A percentile compares a stretch with the other conserved stretches of the same genome.
These are phyloP conservation scores for Sebastes alutus DNA, from an alignment of 2,797 vertebrate genomes.

Conservation along the genomic window DNA sequence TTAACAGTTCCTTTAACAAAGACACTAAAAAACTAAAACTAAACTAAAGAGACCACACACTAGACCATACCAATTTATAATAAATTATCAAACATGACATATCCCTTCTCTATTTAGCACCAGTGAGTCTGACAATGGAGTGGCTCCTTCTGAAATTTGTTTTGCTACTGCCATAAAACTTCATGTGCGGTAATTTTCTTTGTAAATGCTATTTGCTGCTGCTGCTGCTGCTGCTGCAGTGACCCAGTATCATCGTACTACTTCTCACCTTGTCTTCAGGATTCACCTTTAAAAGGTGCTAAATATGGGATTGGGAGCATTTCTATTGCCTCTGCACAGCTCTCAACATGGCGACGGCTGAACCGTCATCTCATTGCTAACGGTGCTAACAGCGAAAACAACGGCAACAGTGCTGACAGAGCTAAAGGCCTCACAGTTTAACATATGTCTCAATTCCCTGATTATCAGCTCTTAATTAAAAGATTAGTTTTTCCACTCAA, in stretches of 20 bases:
- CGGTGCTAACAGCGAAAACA: too few species aligned
- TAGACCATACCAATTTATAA: slow-evolving; percentile 26
- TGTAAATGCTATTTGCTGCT: not conserved
- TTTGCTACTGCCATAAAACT: not conserved
- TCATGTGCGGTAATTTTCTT: not conserved
- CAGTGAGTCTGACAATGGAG: slow-evolving; percentile 8
- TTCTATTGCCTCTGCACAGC: too few species aligned
- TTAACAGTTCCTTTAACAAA: slow-evolving; percentile 37
- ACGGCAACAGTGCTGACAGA: too few species aligned
- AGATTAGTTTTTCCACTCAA: too few species aligned
- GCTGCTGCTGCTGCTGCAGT: not conserved
- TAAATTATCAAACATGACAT: slow-evolving; percentile 24
- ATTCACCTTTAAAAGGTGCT: not conserved
- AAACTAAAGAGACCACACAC: slow-evolving; percentile 27
- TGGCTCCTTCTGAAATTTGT: slow-evolving; percentile 9
- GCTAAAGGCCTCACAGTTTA: too few species aligned
- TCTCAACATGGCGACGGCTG: too few species aligned
- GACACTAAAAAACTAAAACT: not conserved
- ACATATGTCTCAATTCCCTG: too few species aligned
- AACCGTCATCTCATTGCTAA: too few species aligned
- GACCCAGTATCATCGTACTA: slow-evolving; percentile 1
- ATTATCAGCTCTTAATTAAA: too few species aligned
- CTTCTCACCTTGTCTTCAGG: not conserved
- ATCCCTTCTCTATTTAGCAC: slow-evolving; percentile 12
- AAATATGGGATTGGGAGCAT: too few species aligned